These are phyloP conservation scores for Amphipoea oculea DNA, from an alignment of 2,888 invertebrate genomes.

Conservation along the genomic window DNA sequence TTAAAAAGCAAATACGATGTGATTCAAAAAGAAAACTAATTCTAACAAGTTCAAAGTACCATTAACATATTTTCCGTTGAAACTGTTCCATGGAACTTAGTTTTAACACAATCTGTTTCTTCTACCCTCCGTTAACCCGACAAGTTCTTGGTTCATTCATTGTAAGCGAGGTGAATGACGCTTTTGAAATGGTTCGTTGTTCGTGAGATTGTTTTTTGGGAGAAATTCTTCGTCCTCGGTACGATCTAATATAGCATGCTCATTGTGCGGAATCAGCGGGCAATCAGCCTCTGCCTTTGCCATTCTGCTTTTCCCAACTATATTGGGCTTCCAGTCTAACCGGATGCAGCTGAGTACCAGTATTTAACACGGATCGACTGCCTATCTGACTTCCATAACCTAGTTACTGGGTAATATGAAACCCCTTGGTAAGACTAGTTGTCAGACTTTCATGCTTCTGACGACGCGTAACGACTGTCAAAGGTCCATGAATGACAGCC, in stretches of 20 bases:
- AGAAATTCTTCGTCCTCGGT: background rate
- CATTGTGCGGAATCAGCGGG: background rate
- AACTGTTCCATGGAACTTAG: slow-evolving; percentile 67
- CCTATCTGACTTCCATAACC: no score
- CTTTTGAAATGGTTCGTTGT: slow-evolving; percentile 37
- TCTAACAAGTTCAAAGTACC: slow-evolving; percentile 71
- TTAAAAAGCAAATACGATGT: slow-evolving; percentile 60
- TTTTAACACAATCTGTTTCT: slow-evolving; percentile 72
- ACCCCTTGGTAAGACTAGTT: no score
- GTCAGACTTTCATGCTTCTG: no score
- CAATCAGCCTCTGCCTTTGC: background rate
- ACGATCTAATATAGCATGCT: background rate
- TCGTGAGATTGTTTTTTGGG: slow-evolving; percentile 8
- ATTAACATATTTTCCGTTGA: slow-evolving; percentile 72
- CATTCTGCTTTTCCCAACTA: no score
- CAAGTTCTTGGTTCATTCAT: slow-evolving; percentile 60
- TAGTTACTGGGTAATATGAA: no score
- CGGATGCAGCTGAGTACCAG: no score
- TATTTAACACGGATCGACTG: no score
- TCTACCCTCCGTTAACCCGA: slow-evolving; percentile 63
- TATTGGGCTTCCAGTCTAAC: no score
- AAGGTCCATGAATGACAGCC: no score
- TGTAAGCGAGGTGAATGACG: slow-evolving; percentile 55
- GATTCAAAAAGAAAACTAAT: slow-evolving; percentile 71
- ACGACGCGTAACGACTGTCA: no score